These are phyloP conservation scores for Portunus trituberculatus DNA, from an alignment of 1,140 invertebrate species.

Conservation along the genomic window DNA sequence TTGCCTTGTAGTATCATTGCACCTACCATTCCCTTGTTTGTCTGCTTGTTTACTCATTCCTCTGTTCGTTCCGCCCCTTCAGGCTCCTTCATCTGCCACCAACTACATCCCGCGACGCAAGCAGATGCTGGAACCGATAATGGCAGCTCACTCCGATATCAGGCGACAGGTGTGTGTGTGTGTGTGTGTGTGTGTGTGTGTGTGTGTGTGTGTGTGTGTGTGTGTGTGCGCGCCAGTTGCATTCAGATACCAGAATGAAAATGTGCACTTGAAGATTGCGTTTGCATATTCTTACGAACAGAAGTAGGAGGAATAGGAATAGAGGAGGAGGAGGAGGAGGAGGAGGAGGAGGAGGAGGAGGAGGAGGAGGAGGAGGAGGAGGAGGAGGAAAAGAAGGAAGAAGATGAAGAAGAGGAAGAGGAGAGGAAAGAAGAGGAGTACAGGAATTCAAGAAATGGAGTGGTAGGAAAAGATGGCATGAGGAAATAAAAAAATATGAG, in stretches of 20 bases:
- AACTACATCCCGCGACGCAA: too few species aligned
- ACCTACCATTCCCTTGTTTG: too few species aligned
- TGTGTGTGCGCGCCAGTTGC: not conserved
- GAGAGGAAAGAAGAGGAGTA: not conserved
- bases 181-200: not conserved
- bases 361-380: too few species aligned
- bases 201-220: conserved; percentile 52
- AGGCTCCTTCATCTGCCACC: too few species aligned
- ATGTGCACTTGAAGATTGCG: too few species aligned
- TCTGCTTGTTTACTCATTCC: too few species aligned
- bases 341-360: too few species aligned
- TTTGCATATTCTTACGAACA: not conserved
- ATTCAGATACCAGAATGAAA: too few species aligned
- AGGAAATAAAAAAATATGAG: not conserved
- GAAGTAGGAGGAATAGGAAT: not conserved
- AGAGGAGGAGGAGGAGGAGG: not conserved
- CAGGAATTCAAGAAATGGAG: not conserved
- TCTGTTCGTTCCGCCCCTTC: too few species aligned
- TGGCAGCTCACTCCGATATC: not conserved
- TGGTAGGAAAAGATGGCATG: not conserved
- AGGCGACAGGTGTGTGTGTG: not conserved
- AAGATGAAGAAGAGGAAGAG: not conserved
- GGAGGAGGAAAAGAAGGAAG: not conserved
- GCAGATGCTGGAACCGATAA: too few species aligned
- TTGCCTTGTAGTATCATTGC: too few species aligned